These are phyloP conservation scores for Echinarachnius parma DNA, from an alignment of 53 echinoderm and acorn worm species.

Conservation along the genomic window DNA sequence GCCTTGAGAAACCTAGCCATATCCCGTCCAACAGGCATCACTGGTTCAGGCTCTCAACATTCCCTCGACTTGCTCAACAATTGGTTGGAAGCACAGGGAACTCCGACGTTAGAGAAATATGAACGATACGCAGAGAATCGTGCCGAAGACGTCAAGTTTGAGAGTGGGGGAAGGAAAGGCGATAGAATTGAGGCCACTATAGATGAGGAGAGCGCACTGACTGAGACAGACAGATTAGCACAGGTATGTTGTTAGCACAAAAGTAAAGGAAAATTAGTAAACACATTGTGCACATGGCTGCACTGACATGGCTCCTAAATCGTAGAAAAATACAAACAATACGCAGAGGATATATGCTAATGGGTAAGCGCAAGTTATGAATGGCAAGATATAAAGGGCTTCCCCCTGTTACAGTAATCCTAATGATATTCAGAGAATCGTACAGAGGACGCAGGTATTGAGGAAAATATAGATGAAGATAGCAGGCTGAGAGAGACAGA, in stretches of 20 bases:
- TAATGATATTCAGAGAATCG: too few relatives aligned
- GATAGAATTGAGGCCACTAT: slow-evolving; percentile 34
- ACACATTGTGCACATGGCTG: slow-evolving; percentile 27
- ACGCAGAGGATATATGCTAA: too few relatives aligned
- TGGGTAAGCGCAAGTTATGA: too few relatives aligned
- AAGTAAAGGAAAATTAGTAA: too few relatives aligned
- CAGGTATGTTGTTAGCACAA: slow-evolving; percentile 44
- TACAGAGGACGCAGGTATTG: not conserved
- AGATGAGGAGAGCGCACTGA: slow-evolving; percentile 42
- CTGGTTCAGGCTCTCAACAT: slow-evolving; percentile 26
- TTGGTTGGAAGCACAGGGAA: slow-evolving; percentile 12
- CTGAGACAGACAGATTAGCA: slow-evolving; percentile 43
- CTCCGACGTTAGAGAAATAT: slow-evolving; percentile 25
- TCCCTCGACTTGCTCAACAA: slow-evolving; percentile 10
- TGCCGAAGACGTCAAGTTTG: not conserved
- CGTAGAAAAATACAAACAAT: slow-evolving; percentile 22
- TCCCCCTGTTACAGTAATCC: too few relatives aligned
- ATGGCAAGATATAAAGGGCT: too few relatives aligned
- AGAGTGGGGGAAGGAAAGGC: slow-evolving; percentile 33
- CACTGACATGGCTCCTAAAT: not conserved
- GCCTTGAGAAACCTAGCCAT: slow-evolving; percentile 18
- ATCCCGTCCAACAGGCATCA: not conserved
- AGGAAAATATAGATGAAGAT: slow-evolving; percentile 50
- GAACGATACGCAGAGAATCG: slow-evolving; percentile 7
- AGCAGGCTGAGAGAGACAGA: slow-evolving; percentile 35